Base-by-base conservation (phyloP, 2,113 vertebrate genomes). In the Oxygymnocypris stewartii region DNA sequence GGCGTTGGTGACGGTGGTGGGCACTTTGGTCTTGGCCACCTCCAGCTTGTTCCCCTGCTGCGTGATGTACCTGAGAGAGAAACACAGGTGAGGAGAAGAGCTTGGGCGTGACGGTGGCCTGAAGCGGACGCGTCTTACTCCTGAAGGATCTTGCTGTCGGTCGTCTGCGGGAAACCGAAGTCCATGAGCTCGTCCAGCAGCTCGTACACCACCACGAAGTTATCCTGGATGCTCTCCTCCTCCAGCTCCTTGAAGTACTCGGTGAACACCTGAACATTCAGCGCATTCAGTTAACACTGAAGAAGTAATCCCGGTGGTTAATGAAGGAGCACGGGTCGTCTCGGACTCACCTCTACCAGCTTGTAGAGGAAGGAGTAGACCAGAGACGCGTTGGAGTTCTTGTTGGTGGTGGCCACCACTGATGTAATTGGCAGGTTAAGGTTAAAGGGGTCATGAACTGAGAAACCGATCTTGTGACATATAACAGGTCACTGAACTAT, bases 241-340 rank as follows among this genome's bases (percentile, higher is more conserved):
- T 99, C 97, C 93, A 99, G 92, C 93, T 99, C 97, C 92, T 98
- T 98, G 89, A 99, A 99, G 79, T 98, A 99, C 90, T 97, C 97
- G 0, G 95, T 96, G 91, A 99, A 98, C 6, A 99, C 97, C 97
- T 99, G 85, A 12, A 63, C 0, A 80, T 23, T 40, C 69, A 73
- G 6, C 0, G 23, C 59, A 0, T 28, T 25, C 61, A 13, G n/a
- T 63, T 63, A 25, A 63, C 10, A 61, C 20, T n/a, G 65, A 35
- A 35, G 67, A 71, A 71, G 20, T 1, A 35, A 31, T 5, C 5
- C 10, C 0, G 63, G 13, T 16, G 6, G 35, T 40, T 63, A 20
- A 7, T 25, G n/a, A 61, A 42, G 2, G 14, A n/a, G 31, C 47
- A 31, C 12, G 20, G 28, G 31, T 25, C 4, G 13, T 4, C 54